Evolutionary conservation across 2,888 invertebrate genomes (phyloP), one percentile per base, ranked within the genome.

Genomic region (Agrotis puta): DNA sequence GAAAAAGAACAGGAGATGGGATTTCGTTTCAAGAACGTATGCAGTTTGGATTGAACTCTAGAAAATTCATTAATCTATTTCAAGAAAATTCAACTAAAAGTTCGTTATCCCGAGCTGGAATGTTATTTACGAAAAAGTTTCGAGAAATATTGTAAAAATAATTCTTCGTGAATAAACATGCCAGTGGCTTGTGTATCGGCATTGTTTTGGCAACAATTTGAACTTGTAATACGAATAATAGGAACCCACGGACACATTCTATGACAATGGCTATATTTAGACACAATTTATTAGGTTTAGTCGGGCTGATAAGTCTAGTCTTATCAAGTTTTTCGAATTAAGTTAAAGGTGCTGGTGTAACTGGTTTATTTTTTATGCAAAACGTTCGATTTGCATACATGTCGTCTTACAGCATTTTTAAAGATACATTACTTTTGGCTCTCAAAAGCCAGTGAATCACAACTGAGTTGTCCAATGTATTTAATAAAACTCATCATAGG

Each of bases 21-120:
- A 69, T 65, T 61, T 51, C 51, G 61, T 70, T 64, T 66, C 27
- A 20, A 33, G 51, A 51, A 65, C 57, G 67, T 22, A 18, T 2
- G 18, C n/a, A 59, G 45, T 20, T 47, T 18, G 16, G 22, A 65
- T n/a, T 6, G 6, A n/a, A 53, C 22, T 45, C 53, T 22, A 4
- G 20, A 1, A 11, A 61, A 53, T 48, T 16, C 3, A 22, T 47
- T 53, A 13, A 2, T 48, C 51, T 39, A 50, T 43, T 22, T n/a
- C 18, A 58, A 16, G 39, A 20, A n/a, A 20, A 33, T 58, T 61
- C 39, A 6, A 9, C 5, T 5, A 56, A 69, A 39, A 24, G 5
- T 69, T 13, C 0, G 22, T 20, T 3, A 20, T 65, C 4, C 20
- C 16, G 39, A 39, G 9, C 9, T 39, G 39, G 39, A 39, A 2